phyloP scores from a whole-genome alignment of 2,113 vertebrate genomes.

The Nyctibius bracteatus region DNA sequence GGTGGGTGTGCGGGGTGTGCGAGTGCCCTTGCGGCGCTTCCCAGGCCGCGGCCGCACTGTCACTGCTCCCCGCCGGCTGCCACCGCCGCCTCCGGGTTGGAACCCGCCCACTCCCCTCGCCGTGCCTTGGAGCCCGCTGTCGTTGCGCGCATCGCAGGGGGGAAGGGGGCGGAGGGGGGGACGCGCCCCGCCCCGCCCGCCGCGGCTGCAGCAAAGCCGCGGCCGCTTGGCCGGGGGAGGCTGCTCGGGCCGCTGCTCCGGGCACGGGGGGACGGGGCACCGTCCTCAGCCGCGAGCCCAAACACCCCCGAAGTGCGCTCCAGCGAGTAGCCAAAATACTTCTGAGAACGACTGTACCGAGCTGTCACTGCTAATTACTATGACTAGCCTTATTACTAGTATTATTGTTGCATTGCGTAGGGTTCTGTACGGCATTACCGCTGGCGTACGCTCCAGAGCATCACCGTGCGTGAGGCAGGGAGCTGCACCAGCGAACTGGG shows the following conservation, averaged over 20 bases:
- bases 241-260: background rate
- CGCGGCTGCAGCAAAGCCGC: background rate
- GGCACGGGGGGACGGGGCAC: background rate
- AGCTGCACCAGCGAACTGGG: slow-evolving; percentile 32
- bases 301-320: background rate
- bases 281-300: background rate
- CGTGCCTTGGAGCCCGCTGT: background rate
- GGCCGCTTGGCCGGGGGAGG: background rate
- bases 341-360: background rate
- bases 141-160: background rate
- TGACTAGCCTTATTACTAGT: background rate
- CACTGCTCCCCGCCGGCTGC: background rate
- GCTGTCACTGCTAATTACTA: background rate
- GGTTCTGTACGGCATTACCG: slow-evolving; percentile 1
- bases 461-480: background rate
- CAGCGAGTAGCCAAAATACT: background rate
- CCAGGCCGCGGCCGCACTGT: background rate
- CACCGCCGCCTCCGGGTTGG: background rate
- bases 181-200: background rate
- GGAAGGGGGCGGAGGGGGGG: background rate
- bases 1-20: background rate
- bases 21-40: background rate
- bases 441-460: background rate
- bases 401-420: background rate
- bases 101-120: background rate